Evolutionary conservation across 2,888 invertebrate genomes (phyloP).

Genomic region (Colletes collaris): DNA sequence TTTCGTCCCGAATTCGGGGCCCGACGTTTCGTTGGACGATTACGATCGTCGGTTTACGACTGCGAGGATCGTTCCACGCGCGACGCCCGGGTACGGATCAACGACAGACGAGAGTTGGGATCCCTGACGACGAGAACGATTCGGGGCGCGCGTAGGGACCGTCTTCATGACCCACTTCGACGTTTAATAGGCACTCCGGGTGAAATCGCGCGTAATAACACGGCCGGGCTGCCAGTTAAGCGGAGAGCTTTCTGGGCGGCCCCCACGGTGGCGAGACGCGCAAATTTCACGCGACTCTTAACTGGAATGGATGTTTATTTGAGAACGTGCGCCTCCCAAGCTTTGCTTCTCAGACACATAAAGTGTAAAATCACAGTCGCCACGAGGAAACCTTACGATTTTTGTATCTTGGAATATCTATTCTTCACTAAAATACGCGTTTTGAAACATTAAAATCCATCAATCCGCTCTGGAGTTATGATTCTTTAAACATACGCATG

Average conservation of each 20-base stretch:
- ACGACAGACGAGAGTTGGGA: conserved; percentile 11
- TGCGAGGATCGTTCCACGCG: conserved; percentile 21
- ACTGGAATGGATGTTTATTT: not conserved
- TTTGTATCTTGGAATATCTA: no score
- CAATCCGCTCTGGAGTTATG: no score
- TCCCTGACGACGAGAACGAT: conserved; percentile 1
- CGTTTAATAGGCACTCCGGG: conserved; percentile 32
- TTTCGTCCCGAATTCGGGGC: conserved; percentile 6
- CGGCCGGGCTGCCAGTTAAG: conserved; percentile 30
- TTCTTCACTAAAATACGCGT: no score
- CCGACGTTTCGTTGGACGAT: not conserved
- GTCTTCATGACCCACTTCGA: conserved; percentile 49
- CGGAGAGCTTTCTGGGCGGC: conserved; percentile 28
- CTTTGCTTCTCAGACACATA: no score
- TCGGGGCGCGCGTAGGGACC: conserved; percentile 11
- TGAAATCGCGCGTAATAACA: conserved; percentile 56
- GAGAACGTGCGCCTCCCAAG: not conserved
- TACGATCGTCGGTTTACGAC: conserved; percentile 23
- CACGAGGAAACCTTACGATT: no score
- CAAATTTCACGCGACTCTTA: conserved; percentile 26
- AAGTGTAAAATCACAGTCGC: no score
- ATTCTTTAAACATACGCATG: no score
- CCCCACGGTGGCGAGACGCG: not conserved
- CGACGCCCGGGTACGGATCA: not conserved
- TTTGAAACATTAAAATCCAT: no score